These are phyloP conservation scores for Pachymerium ferrugineum DNA, from an alignment of 2,888 invertebrate species.

Conservation along the genomic window DNA sequence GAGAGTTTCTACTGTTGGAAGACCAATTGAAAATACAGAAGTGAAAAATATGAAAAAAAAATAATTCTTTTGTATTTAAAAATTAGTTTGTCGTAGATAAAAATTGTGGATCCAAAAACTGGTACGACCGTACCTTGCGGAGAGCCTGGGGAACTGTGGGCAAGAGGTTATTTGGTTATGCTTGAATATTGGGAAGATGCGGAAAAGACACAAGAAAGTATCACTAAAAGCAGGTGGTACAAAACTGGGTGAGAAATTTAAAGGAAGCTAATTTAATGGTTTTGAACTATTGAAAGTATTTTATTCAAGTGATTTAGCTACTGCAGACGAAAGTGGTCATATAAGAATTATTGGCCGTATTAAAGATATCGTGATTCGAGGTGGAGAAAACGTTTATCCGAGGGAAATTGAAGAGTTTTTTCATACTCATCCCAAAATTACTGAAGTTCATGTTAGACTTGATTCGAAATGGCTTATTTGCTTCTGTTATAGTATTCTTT, in stretches of 20 bases:
- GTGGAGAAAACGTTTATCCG: conserved; percentile 56
- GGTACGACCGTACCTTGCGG: conserved; percentile 62
- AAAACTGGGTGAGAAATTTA: conserved; percentile 62
- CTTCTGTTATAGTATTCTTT: neutral
- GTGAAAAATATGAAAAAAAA: conserved; percentile 41
- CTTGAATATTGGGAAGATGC: conserved; percentile 73
- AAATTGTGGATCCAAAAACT: conserved; percentile 43
- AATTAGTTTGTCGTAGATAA: conserved; percentile 38
- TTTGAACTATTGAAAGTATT: neutral
- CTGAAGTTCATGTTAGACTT: conserved; percentile 47
- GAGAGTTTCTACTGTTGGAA: conserved; percentile 53
- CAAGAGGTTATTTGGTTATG: conserved; percentile 72
- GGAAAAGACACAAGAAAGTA: conserved; percentile 62
- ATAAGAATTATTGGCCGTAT: conserved; percentile 52
- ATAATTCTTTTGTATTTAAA: neutral
- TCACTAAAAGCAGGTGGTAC: conserved; percentile 68
- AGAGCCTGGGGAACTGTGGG: conserved; percentile 65
- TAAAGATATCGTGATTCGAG: conserved; percentile 53
- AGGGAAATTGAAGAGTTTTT: conserved; percentile 53
- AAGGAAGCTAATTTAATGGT: too few species aligned
- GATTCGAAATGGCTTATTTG: neutral
- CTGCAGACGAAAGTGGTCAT: conserved; percentile 52
- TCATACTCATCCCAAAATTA: conserved; percentile 50
- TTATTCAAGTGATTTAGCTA: conserved; percentile 44
- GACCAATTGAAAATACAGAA: conserved; percentile 54